Base-by-base conservation (phyloP, 2,888 invertebrate species). In the Tanypteryx hageni region DNA sequence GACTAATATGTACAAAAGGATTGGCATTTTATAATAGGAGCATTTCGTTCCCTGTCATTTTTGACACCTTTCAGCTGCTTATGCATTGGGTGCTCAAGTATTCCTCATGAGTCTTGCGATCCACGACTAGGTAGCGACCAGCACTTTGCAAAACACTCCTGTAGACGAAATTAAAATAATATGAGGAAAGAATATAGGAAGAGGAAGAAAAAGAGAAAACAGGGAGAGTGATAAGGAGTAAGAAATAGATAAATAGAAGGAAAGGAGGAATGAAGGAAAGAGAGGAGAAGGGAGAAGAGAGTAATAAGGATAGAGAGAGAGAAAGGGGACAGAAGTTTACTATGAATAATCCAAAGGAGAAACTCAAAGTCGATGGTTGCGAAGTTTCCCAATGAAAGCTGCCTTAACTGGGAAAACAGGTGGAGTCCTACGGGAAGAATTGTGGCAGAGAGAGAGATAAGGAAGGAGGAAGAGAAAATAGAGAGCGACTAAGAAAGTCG, bases 341-440 rank as follows among this genome's bases (percentile, higher is more conserved):
- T 76, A 76, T 76, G 76, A 76, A 76, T 76, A 76, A 27, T 68
- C 68, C n/a, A 68, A 4, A 9, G 11, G 27, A 11, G 13, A 76
- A 10, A 13, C 27, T 11, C 22, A 76, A 76, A 76, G 76, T 27
- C 27, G 27, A 27, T 27, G 22, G 22, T 27, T 13, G 76, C 76
- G 13, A 27, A n/a, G 18, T 68, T 68, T n/a, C 68, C 68, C 7
- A 18, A n/a, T 10, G 68, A 68, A 68, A 27, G 27, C 22, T 22
- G 11, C 22, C 68, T 68, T n/a, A 76, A 76, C 22, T 76, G 76
- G 76, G 27, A 76, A 76, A 76, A 76, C 76, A 76, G 76, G 76
- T 76, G 76, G 76, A 14, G 27, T 76, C 76, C 76, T 76, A 27
- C 9, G 76, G 76, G 76, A 76, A 27, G 76, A 13, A 27, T n/a